Evolutionary conservation across 2,113 vertebrate genomes (phyloP).

Genomic region (Alethe diademata): DNA sequence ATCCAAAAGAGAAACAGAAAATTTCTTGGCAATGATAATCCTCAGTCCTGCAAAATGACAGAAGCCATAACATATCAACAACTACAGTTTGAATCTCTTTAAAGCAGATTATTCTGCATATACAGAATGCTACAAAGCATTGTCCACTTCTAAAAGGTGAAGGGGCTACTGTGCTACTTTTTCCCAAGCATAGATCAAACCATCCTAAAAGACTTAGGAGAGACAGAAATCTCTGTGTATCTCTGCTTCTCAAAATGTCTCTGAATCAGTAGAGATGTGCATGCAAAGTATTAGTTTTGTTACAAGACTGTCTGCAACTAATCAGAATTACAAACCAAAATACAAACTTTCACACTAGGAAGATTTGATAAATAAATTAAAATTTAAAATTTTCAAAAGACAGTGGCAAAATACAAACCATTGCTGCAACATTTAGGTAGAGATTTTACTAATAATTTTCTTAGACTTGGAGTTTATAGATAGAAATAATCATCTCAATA

Average conservation of each 20-base stretch:
- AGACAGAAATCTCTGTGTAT: not conserved
- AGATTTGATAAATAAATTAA: not conserved
- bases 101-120: not conserved
- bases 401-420: not conserved
- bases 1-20: not conserved
- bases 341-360: not conserved
- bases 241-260: not conserved
- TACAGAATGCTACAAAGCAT: not conserved
- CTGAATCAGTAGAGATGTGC: fast-evolving
- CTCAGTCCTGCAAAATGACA: not conserved
- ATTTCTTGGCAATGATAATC: not conserved
- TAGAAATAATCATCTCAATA: not conserved
- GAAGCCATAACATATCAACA: not conserved
- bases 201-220: not conserved
- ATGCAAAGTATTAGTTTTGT: not conserved
- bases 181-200: not conserved
- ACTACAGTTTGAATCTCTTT: not conserved
- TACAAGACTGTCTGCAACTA: not conserved
- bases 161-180: not conserved
- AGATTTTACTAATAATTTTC: not conserved
- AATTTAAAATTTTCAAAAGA: not conserved
- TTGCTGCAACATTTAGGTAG: not conserved
- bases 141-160: not conserved
- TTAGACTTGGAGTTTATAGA: not conserved
- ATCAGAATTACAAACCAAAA: not conserved